phyloP scores from a whole-genome alignment of 2,888 invertebrate genomes.

The Augiades crinisus region DNA sequence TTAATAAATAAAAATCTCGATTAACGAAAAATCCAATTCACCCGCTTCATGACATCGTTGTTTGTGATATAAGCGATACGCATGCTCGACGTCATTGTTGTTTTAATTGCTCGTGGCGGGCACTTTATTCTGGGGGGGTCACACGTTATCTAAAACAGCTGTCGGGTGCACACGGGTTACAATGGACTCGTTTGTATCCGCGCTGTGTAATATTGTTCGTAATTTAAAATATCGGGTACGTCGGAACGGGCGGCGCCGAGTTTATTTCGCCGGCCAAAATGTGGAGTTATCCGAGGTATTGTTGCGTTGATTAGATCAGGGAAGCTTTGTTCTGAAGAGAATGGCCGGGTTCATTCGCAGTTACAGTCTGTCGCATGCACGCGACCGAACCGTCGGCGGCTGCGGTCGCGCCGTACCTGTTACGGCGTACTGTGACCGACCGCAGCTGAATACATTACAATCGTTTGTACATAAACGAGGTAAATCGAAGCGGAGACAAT shows the following conservation, averaged over 20 bases:
- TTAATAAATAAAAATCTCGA: too few species aligned
- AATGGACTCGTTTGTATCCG: constrained; percentile 71
- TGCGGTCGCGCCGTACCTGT: constrained; percentile 45
- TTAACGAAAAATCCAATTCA: not conserved
- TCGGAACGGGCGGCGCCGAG: constrained; percentile 50
- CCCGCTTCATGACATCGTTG: constrained; percentile 23
- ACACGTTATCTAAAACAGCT: constrained; percentile 77
- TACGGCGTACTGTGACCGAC: constrained; percentile 38
- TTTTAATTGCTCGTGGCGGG: constrained; percentile 55
- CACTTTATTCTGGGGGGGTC: constrained; percentile 68
- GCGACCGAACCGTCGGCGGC: constrained; percentile 52
- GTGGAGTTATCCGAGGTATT: constrained; percentile 69
- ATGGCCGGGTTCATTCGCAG: constrained; percentile 53
- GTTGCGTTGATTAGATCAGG: constrained; percentile 78
- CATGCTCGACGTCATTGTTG: constrained; percentile 45
- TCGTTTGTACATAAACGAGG: not conserved
- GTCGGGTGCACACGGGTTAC: constrained; percentile 67
- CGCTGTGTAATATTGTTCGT: constrained; percentile 73
- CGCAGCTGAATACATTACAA: constrained; percentile 41
- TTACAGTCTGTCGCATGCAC: constrained; percentile 58
- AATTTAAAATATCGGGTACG: constrained; percentile 73
- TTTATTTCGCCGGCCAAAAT: constrained; percentile 68
- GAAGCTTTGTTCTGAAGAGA: constrained; percentile 67
- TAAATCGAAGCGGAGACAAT: not conserved
- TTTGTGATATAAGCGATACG: constrained; percentile 39